These are phyloP conservation scores for Nasalis larvatus DNA, from an alignment of 2,113 vertebrate species.

Conservation along the genomic window DNA sequence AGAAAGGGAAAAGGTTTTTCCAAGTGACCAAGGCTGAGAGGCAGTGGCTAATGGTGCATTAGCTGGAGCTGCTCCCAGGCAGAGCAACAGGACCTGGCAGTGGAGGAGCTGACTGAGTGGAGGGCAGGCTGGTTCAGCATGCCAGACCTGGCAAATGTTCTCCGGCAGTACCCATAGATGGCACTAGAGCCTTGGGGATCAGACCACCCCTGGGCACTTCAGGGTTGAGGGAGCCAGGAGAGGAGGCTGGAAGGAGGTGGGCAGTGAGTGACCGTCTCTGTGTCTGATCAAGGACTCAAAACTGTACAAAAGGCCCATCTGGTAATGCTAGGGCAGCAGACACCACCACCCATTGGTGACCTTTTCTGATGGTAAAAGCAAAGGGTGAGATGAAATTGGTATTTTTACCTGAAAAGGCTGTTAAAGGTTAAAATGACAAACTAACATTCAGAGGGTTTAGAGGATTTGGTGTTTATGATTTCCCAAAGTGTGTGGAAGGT, in stretches of 20 bases:
- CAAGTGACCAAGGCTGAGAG: neutral
- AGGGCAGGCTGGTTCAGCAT: neutral
- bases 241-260: neutral
- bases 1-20: neutral
- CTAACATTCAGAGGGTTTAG: no score
- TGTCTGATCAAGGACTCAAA: neutral
- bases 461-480: no score
- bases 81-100: neutral
- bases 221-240: neutral
- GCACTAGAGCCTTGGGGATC: slow-evolving; percentile 34
- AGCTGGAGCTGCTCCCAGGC: neutral
- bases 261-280: neutral
- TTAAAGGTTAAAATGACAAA: no score
- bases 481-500: neutral
- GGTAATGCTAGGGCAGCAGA: neutral
- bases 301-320: neutral
- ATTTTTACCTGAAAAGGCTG: no score
- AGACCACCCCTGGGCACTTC: neutral
- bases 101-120: accelerated
- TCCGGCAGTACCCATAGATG: slow-evolving; percentile 20
- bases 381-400: neutral
- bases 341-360: neutral
- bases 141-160: neutral
- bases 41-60: neutral
- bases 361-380: neutral